These are phyloP conservation scores for Tragelaphus scriptus DNA, from an alignment of 2,113 vertebrate genomes.

Conservation along the genomic window DNA sequence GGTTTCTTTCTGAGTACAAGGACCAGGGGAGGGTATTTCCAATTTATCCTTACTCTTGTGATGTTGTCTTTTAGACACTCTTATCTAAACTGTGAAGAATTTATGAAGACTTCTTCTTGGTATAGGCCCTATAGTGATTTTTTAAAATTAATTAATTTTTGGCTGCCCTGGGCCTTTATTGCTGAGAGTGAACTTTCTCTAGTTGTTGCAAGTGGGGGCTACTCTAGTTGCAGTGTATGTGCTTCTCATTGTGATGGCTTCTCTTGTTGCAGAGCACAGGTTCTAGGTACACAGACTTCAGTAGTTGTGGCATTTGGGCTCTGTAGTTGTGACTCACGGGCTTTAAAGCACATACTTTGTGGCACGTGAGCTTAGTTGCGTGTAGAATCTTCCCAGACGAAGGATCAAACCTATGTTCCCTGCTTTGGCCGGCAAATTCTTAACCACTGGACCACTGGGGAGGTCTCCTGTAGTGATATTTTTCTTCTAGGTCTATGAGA, in stretches of 20 bases:
- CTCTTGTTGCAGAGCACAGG: neutral
- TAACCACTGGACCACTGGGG: neutral
- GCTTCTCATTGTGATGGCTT: neutral
- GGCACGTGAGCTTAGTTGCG: neutral
- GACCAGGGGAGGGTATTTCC: neutral
- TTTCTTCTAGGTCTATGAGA: neutral
- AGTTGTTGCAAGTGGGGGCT: neutral
- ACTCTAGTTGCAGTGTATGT: neutral
- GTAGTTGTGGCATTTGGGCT: neutral
- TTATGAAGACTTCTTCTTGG: neutral
- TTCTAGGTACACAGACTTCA: neutral
- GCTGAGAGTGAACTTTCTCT: neutral
- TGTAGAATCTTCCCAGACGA: neutral
- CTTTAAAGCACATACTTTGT: neutral
- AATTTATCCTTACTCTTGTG: neutral
- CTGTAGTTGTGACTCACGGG: neutral
- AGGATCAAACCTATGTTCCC: neutral
- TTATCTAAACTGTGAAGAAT: neutral
- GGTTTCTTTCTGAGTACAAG: neutral
- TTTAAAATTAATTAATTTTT: neutral
- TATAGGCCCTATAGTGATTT: neutral
- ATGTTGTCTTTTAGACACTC: neutral
- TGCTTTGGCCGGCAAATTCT: neutral
- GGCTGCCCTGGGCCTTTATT: neutral
- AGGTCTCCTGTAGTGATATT: neutral